Conservation (phyloP, 2,113 vertebrate genomes). For the Gasterosteus aculeatus region DNA sequence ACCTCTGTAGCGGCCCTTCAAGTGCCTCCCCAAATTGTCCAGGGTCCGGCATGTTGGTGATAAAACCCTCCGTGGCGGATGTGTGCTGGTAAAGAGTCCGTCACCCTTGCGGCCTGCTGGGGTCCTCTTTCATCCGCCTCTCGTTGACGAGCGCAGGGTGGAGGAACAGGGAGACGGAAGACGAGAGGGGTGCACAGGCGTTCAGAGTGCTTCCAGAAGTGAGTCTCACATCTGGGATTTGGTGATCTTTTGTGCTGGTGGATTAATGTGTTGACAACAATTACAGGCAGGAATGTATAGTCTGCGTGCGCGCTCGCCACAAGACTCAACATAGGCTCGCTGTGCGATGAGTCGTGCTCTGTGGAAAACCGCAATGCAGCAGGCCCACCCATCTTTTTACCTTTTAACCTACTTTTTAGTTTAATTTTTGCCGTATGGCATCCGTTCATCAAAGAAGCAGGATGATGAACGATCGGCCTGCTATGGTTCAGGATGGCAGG, state of each 20-base stretch:
- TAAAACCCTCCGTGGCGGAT: constrained; percentile 1
- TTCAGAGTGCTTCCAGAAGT: constrained; percentile 14
- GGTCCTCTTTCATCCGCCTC: too few relatives aligned
- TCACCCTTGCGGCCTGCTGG: constrained; percentile 11
- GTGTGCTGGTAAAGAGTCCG: not conserved
- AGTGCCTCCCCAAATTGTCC: constrained; percentile 5
- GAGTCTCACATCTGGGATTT: constrained; percentile 26
- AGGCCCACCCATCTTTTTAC: constrained; percentile 21
- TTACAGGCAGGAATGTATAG: not conserved
- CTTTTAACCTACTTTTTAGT: constrained; percentile 31
- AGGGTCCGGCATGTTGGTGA: constrained; percentile 2
- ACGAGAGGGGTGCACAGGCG: not conserved
- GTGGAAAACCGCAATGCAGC: constrained; percentile 7
- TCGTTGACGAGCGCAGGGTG: not conserved
- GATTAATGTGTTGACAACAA: not conserved
- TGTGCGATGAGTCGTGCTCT: constrained; percentile 1
- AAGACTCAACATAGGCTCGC: not conserved
- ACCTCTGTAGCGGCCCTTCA: not conserved
- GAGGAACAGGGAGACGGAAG: constrained; percentile 3
- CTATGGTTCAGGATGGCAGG: constrained; percentile 24
- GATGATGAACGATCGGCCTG: not conserved
- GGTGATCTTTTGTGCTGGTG: not conserved
- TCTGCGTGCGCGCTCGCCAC: not conserved
- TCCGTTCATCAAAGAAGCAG: constrained; percentile 21
- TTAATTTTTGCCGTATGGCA: constrained; percentile 32